A percentile compares a stretch with the other conserved stretches of the same genome.
phyloP scores from a whole-genome alignment of 2,113 vertebrate genomes.

The Vicugna pacos region DNA sequence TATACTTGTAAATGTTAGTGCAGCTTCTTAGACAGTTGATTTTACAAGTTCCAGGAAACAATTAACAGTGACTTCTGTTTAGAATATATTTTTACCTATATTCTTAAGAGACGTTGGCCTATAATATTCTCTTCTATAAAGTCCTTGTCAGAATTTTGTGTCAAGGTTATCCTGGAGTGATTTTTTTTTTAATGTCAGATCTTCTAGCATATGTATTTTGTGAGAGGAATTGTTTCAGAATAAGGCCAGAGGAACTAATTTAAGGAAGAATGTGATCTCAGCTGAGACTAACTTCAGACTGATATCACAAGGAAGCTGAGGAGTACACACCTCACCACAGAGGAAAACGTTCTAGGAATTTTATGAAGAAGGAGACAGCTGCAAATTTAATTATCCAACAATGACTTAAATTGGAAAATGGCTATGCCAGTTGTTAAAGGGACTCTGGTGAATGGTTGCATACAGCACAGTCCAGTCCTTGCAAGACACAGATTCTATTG shows the following conservation, averaged over 20 bases:
- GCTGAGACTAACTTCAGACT: background rate
- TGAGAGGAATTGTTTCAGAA: background rate
- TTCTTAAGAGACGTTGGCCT: background rate
- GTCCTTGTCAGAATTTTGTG: background rate
- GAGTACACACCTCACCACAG: background rate
- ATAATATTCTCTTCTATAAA: background rate
- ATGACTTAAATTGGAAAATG: background rate
- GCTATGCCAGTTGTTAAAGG: background rate
- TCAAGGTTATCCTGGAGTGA: background rate
- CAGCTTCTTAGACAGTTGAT: background rate
- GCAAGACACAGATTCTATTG: background rate
- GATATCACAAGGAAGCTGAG: background rate
- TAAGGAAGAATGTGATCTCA: background rate
- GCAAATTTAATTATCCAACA: background rate
- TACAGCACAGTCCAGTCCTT: background rate
- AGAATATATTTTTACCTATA: background rate
- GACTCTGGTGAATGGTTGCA: background rate
- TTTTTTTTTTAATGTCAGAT: background rate
- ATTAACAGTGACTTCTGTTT: background rate
- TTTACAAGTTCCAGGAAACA: background rate
- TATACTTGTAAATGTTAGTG: background rate
- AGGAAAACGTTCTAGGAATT: background rate
- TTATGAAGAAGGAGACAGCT: background rate
- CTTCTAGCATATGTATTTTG: background rate
- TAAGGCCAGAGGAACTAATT: background rate